A percentile compares a stretch with the other conserved stretches of the same genome.
phyloP scores from a whole-genome alignment of 2,888 invertebrate genomes.

The Panopea generosa region DNA sequence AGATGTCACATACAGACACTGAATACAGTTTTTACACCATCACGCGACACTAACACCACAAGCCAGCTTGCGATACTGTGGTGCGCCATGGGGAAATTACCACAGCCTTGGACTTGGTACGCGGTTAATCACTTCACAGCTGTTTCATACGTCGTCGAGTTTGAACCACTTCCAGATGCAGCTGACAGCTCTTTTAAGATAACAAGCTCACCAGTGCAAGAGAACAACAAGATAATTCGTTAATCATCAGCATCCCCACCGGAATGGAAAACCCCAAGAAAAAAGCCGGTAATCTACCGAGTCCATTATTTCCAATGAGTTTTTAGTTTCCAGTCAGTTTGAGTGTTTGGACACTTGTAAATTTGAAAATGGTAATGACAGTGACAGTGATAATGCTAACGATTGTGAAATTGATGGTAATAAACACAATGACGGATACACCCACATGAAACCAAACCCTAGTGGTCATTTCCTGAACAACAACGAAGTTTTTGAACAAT shows the following conservation, averaged over 20 bases:
- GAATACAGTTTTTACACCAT: slow-evolving; percentile 2
- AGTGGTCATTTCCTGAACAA: not conserved
- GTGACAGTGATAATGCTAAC: no score
- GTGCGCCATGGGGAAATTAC: slow-evolving; percentile 1
- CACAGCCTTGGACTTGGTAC: not conserved
- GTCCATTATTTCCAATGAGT: no score
- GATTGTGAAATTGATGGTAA: no score
- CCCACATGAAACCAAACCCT: not conserved
- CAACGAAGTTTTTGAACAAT: not conserved
- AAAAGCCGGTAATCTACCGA: not conserved
- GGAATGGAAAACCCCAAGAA: not conserved
- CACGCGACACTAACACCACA: not conserved
- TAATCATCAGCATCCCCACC: not conserved
- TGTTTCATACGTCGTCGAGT: not conserved
- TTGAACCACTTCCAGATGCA: no score
- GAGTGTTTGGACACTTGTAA: no score
- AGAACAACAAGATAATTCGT: not conserved
- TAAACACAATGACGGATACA: no score
- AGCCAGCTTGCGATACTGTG: not conserved
- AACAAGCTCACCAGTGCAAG: not conserved
- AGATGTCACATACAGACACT: not conserved
- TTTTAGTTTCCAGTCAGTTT: no score
- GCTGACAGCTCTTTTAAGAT: no score
- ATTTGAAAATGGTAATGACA: no score
- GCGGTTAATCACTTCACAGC: slow-evolving; percentile 4